Evolutionary conservation across 1,140 invertebrate genomes (phyloP), one percentile per base, ranked within the genome.

Genomic region (Neodiprion virginianus): DNA sequence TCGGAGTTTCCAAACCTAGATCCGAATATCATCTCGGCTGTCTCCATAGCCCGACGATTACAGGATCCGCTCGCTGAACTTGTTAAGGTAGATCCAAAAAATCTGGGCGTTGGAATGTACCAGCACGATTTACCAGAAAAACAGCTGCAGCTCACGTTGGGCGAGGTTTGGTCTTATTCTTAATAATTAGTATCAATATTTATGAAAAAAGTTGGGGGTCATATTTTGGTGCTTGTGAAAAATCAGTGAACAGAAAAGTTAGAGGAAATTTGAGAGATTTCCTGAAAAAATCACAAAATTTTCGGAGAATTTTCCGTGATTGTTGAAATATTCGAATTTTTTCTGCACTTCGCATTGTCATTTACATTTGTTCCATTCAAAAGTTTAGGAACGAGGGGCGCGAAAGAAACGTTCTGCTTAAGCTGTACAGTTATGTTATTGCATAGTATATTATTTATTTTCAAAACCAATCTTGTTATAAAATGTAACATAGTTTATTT

Each of bases 21-120:
- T 77, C 87, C 85, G 0, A 87, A 86, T 71, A 5, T 86, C 8
- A 79, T 87, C 14, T 87, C 86, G 3, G 80, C 85, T 88, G 92
- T 97, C 73, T 97, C 96, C 1, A 93, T 98, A 78, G 96, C 96
- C 0, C 90, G 96, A 81, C 89, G 96, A 80, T 88, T 98, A 0
- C 93, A 96, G 83, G 96, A 98, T 89, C 97, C 97, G 8, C 84
- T 98, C 53, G 93, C 94, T 61, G 97, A 98, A 88, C 90, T 96
- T 73, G 95, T 98, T 0, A 98, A 98, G 89, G 93, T 98, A 48
- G 96, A 98, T 76, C 96, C 96, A 0, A 95, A 96, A 83, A 94
- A 97, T 84, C 89, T 98, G 74, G 96, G 97, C 14, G 94, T 95
- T 7, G 97, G 96, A 53, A 95, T 97, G 92, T 98, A 98, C 83